phyloP scores from a whole-genome alignment of 2,888 invertebrate species.

The Stramonita haemastoma region DNA sequence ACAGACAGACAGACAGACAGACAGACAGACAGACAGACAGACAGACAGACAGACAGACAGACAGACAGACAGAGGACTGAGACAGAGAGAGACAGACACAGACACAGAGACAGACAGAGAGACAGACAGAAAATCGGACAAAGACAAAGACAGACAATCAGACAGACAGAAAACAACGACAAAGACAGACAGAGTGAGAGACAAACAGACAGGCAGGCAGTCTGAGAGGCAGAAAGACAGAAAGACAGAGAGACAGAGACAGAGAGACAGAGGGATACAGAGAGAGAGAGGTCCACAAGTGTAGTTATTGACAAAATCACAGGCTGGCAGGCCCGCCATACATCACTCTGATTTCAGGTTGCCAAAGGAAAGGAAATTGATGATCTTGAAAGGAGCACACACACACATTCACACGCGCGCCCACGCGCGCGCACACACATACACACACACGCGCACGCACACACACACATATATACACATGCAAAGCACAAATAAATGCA shows the following conservation, averaged over 20 bases:
- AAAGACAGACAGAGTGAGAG: too few species aligned
- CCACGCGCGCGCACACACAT: not conserved
- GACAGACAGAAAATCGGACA: not conserved
- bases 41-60: too few species aligned
- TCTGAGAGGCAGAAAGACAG: not conserved
- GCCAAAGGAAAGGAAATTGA: too few species aligned
- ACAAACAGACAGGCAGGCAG: not conserved
- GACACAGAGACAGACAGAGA: not conserved
- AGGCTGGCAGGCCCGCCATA: too few species aligned
- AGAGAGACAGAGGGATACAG: too few species aligned
- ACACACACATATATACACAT: not conserved
- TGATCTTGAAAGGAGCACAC: too few species aligned
- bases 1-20: not conserved
- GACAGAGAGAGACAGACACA: not conserved
- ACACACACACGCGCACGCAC: not conserved
- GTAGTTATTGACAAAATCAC: too few species aligned
- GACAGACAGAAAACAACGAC: not conserved
- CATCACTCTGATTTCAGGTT: too few species aligned
- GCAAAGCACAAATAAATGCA: not conserved
- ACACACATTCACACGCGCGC: too few species aligned
- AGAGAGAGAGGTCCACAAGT: too few species aligned
- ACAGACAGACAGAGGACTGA: too few species aligned
- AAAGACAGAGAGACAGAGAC: not conserved
- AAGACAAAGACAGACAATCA: not conserved
- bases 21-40: too few species aligned